These are phyloP conservation scores for Gambelia wislizenii DNA, from an alignment of 2,797 vertebrate species.

Conservation along the genomic window DNA sequence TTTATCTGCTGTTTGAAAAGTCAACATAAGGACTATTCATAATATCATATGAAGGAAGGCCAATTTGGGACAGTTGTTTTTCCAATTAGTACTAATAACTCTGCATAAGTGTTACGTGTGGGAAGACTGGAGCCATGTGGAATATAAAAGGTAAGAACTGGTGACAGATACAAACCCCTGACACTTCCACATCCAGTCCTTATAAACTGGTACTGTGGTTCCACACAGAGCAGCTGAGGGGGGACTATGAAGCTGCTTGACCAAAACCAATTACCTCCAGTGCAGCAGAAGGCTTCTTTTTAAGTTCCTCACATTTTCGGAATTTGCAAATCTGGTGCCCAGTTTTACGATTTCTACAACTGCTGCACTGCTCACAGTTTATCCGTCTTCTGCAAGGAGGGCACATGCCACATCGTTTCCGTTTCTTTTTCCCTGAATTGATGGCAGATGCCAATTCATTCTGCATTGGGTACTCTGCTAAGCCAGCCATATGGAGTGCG, in stretches of 20 bases:
- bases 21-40: not conserved
- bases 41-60: not conserved
- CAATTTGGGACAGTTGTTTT: conserved; percentile 4
- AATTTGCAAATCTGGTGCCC: conserved; percentile 99
- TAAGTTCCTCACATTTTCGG: conserved; percentile 99
- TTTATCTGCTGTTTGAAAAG: not conserved
- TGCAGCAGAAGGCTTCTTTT: conserved; percentile 98
- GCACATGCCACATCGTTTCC: conserved; percentile 97
- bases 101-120: not conserved
- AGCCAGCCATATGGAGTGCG: conserved; percentile 94
- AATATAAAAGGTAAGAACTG: conserved; percentile 30
- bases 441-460: conserved; percentile 93
- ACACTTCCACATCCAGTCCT: conserved; percentile 21
- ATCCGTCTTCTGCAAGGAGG: conserved; percentile 95
- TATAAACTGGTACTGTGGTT: conserved; percentile 67
- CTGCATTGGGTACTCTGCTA: conserved; percentile 94
- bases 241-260: conserved; percentile 74
- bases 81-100: conserved; percentile 6
- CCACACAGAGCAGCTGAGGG: conserved; percentile 66
- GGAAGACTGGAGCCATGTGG: not conserved
- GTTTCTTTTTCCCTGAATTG: conserved; percentile 94
- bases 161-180: conserved; percentile 68
- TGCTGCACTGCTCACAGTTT: conserved; percentile 99
- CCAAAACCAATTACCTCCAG: conserved; percentile 93
- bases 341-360: conserved; percentile 99